phyloP scores from a whole-genome alignment of 2,888 invertebrate genomes.

The Fragum whitleyi region DNA sequence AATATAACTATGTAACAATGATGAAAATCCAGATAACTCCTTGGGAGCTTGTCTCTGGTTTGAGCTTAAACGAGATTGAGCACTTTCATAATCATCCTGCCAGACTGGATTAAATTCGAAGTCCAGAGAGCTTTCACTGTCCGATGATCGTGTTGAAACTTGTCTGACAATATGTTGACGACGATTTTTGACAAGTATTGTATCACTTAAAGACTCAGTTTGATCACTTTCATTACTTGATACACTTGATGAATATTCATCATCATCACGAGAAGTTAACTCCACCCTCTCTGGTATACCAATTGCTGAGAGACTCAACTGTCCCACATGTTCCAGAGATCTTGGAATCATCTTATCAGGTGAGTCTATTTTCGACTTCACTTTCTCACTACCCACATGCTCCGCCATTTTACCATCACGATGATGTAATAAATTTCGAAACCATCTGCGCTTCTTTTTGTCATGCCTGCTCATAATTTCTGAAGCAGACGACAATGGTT shows the following conservation, averaged over 20 bases:
- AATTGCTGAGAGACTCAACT: slow-evolving; percentile 39
- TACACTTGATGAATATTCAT: slow-evolving; percentile 48
- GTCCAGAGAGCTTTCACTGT: slow-evolving; percentile 52
- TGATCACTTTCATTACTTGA: slow-evolving; percentile 63
- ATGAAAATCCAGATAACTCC: slow-evolving; percentile 35
- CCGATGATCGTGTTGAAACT: slow-evolving; percentile 40
- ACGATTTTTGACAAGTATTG: neutral
- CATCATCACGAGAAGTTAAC: slow-evolving; percentile 31
- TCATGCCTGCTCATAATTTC: slow-evolving; percentile 71
- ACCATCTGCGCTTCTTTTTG: slow-evolving; percentile 65
- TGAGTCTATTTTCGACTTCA: neutral
- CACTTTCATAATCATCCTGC: slow-evolving; percentile 33
- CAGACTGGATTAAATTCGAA: slow-evolving; percentile 41
- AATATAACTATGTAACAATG: slow-evolving; percentile 45
- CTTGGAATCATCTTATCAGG: slow-evolving; percentile 37
- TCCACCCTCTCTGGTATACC: slow-evolving; percentile 36
- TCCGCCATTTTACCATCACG: slow-evolving; percentile 29
- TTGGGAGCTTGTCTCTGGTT: slow-evolving; percentile 13
- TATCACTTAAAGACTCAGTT: slow-evolving; percentile 23
- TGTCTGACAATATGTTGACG: slow-evolving; percentile 24
- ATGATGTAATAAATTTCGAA: slow-evolving; percentile 43
- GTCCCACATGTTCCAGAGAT: slow-evolving; percentile 60
- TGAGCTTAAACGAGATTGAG: slow-evolving; percentile 3
- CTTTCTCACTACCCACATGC: neutral
- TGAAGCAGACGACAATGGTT: slow-evolving; percentile 69